Base-by-base conservation (phyloP, 2,888 invertebrate species). In the Cremastinae sp. region DNA sequence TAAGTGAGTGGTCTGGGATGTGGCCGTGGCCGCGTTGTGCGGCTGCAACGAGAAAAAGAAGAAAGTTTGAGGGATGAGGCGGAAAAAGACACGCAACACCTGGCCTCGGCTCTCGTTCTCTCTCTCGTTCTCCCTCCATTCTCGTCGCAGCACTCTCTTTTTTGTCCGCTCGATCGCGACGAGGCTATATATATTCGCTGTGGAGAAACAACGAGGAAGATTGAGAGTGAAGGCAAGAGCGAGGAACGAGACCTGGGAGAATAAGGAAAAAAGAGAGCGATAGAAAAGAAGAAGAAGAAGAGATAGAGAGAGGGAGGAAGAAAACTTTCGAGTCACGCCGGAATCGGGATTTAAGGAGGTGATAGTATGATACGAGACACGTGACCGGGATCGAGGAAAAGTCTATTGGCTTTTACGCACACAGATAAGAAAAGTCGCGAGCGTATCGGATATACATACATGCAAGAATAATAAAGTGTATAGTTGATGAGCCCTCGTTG, bases 341-440 rank as follows among this genome's bases (percentile, higher is more conserved):
- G 61, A 69, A 73, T 73, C 47, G 76, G 64, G 73, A 70, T 76
- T 76, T 69, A 69, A 76, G 69, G 61, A 65, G 73, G 69, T 59
- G 72, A 76, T 73, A 47, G 66, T 64, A 49, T 56, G 71, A 73
- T 69, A 61, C 73, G 76, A 16, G 72, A 64, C 72, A 70, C 73
- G 76, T 69, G 73, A 70, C 73, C 54, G 59, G 73, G 62, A 56
- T 75, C 16, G 58, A 62, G 62, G 59, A 73, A 61, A 56, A 49
- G 20, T 41, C 54, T 56, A 66, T 62, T 62, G 71, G 36, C 62
- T 66, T 58, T 56, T 56, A 22, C n/a, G 9, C 14, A 4, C 51
- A 5, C 22, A 12, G 18, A 5, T 10, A 36, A 12, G 12, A 7
- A 10, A 8, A 16, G 20, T 4, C 38, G 38, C 12, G 38, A 12